Base-by-base conservation (phyloP, 35 echinoderm and acorn worm genomes). In the Apostichopus californicus region DNA sequence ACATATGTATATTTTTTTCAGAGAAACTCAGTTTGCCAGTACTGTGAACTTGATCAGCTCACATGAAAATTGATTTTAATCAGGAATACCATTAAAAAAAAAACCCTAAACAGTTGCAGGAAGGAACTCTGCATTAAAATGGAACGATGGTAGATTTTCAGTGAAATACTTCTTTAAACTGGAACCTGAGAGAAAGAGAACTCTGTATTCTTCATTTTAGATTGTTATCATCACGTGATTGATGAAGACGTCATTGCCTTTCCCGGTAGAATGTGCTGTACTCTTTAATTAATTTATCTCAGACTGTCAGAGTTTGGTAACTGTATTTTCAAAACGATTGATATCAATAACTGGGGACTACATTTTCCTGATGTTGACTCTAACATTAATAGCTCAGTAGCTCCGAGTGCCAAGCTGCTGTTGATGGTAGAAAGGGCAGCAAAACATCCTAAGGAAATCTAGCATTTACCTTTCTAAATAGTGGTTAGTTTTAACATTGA, bases 361-460 rank as follows among this genome's bases (percentile, higher is more conserved):
- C 71, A 75, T 75, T 20, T 61, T 7, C 15, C 21, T 75, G 71
- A 13, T 75, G 71, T 75, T 75, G 71, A n/a, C n/a, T 13, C n/a
- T 75, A 3, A 75, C 14, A 75, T 75, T 18, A n/a, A 75, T 75
- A 75, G 71, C 21, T 75, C 21, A 18, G 17, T n/a, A 75, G 20
- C 71, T 75, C 21, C 71, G 5, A 75, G 71, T 75, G 13, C 71
- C 17, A n/a, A 75, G n/a, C 71, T 18, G 71, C n/a, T 75, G 17
- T 18, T 75, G 17, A 18, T 22, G 20, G 17, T n/a, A 22, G 15
- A 75, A 75, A 75, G 71, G 71, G 71, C 71, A 75, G 17, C 71
- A 75, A 75, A 75, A 75, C 71, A 75, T 75, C 71, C 71, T 75
- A 7, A 75, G 71, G 71, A 75, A 75, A 18, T 75, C n/a, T 75